These are phyloP conservation scores for Cheiracanthium punctorium DNA, from an alignment of 2,888 invertebrate genomes.

Conservation along the genomic window DNA sequence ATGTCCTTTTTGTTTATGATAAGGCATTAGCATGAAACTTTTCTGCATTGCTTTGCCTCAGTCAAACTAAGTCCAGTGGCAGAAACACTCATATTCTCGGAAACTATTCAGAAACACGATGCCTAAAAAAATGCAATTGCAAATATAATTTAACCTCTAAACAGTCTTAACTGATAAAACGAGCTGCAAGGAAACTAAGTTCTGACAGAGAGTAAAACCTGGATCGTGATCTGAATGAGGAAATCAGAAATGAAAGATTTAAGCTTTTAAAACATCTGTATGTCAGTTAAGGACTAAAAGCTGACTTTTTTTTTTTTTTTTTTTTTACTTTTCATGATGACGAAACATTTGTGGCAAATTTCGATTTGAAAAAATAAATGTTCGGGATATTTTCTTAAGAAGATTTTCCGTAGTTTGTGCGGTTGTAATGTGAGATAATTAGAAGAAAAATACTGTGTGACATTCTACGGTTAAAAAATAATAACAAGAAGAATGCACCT, in stretches of 20 bases:
- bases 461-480: too few relatives aligned
- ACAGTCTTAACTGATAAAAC: not conserved
- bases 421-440: not conserved
- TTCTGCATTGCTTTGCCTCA: not conserved
- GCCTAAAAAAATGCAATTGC: not conserved
- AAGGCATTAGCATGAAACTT: too few relatives aligned
- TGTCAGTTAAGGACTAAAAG: not conserved
- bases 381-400: too few relatives aligned
- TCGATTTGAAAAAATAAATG: too few relatives aligned
- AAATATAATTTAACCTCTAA: not conserved
- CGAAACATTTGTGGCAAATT: not conserved
- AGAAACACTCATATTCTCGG: not conserved
- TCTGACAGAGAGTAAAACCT: not conserved
- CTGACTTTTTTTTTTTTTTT: too few relatives aligned
- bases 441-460: not conserved
- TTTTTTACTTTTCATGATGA: too few relatives aligned
- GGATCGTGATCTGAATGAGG: not conserved
- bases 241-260: not conserved
- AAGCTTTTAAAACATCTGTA: not conserved
- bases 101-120: not conserved
- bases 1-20: too few relatives aligned
- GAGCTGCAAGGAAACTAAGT: not conserved
- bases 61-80: not conserved
- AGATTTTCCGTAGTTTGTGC: too few relatives aligned
- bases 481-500: too few relatives aligned